Evolutionary conservation across 2,888 invertebrate species (phyloP).

Genomic region (Diploptera punctata): DNA sequence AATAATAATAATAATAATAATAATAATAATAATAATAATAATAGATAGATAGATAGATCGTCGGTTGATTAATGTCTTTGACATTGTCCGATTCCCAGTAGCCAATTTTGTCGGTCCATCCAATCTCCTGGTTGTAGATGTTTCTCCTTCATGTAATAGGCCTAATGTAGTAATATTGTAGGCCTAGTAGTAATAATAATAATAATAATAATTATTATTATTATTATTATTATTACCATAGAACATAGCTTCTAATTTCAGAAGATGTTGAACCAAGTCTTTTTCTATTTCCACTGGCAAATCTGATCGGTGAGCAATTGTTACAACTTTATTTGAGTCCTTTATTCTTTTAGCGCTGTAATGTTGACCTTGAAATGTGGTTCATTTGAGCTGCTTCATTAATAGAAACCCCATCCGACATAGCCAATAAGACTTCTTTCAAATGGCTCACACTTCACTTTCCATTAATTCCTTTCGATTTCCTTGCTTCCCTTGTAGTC

Average conservation of each 20-base stretch:
- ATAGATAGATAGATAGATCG: too few relatives aligned
- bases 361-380: not conserved
- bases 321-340: not conserved
- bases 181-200: too few relatives aligned
- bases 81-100: too few relatives aligned
- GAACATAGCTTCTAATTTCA: constrained; percentile 22
- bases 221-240: constrained; percentile 8
- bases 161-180: too few relatives aligned
- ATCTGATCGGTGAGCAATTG: not conserved
- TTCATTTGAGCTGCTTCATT: not conserved
- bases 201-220: too few relatives aligned
- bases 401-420: not conserved
- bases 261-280: constrained; percentile 9
- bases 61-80: too few relatives aligned
- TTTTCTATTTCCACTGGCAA: constrained; percentile 6
- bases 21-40: too few relatives aligned
- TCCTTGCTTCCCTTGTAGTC: not conserved
- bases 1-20: too few relatives aligned
- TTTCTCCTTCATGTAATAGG: too few relatives aligned
- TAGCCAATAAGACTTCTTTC: not conserved
- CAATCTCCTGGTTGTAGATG: too few relatives aligned
- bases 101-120: too few relatives aligned
- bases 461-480: not conserved
- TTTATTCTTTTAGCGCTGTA: not conserved
- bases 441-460: not conserved